A percentile compares a stretch with the other conserved stretches of the same genome.
Conservation (phyloP, 2,797 vertebrate species). For the Iguana delicatissima region DNA sequence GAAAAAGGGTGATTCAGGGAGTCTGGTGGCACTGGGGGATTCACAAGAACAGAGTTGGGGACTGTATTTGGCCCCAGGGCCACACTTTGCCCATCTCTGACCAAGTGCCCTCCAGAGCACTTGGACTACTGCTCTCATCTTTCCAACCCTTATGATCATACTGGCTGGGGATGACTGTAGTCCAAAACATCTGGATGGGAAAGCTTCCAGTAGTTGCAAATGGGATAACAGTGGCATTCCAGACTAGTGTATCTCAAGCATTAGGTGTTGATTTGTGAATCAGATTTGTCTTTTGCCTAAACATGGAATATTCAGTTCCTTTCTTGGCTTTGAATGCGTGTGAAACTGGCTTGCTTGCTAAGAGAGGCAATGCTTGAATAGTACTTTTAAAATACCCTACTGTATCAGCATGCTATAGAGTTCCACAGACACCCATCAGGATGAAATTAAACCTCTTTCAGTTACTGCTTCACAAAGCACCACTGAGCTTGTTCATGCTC, state of each 20-base stretch:
- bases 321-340: background rate
- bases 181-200: background rate
- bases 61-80: too few relatives aligned
- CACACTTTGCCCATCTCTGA: too few relatives aligned
- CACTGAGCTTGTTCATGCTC: background rate
- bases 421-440: background rate
- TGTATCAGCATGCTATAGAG: background rate
- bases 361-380: background rate
- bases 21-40: too few relatives aligned
- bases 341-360: background rate
- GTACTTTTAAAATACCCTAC: too few relatives aligned
- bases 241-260: background rate
- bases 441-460: background rate
- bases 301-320: background rate
- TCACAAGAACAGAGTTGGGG: too few relatives aligned
- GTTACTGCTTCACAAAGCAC: constrained; percentile 1
- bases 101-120: too few relatives aligned
- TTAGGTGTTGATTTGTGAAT: background rate
- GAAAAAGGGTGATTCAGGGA: too few relatives aligned
- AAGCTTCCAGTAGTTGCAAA: background rate
- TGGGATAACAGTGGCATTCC: background rate
- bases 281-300: background rate
- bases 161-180: background rate
- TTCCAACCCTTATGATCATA: background rate
- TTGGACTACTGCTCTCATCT: background rate